Conservation (phyloP, 2,888 invertebrate genomes). For the Catocala sponsa region DNA sequence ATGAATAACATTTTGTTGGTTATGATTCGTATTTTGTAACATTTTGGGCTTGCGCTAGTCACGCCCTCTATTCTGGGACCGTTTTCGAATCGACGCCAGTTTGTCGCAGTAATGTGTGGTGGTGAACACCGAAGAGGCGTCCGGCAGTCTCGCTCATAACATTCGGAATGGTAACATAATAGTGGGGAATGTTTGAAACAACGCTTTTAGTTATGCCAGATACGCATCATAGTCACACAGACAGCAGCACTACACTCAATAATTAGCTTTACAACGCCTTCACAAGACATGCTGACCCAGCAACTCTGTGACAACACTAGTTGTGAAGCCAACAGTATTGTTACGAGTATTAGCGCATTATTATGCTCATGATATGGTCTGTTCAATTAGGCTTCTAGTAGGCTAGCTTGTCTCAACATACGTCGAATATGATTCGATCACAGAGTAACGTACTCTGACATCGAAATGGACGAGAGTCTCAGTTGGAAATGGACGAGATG, state of each 20-base stretch:
- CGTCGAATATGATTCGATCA: constrained; percentile 29
- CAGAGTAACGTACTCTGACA: constrained; percentile 50
- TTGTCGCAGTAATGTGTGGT: constrained; percentile 5
- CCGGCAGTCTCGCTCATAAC: constrained; percentile 31
- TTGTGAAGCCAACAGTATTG: constrained; percentile 43
- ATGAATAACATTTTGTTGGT: constrained; percentile 56
- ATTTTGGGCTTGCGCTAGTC: constrained; percentile 72
- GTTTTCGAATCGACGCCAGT: constrained; percentile 66
- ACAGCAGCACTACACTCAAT: constrained; percentile 75
- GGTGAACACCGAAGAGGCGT: constrained; percentile 17
- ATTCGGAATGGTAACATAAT: constrained; percentile 81
- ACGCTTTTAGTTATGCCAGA: constrained; percentile 81
- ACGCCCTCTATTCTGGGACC: constrained; percentile 78
- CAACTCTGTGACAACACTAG: constrained; percentile 43
- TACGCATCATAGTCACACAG: constrained; percentile 78
- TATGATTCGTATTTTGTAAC: constrained; percentile 62
- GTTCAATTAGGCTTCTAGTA: constrained; percentile 62
- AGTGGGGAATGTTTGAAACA: constrained; percentile 70
- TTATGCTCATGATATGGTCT: constrained; percentile 54
- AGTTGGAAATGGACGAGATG: constrained; percentile 22
- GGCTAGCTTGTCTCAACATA: constrained; percentile 56
- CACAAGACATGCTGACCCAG: constrained; percentile 67
- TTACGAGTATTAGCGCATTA: constrained; percentile 51
- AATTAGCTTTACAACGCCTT: constrained; percentile 74
- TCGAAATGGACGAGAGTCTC: constrained; percentile 24